Evolutionary conservation across 2,113 vertebrate genomes (phyloP).

Genomic region (Ranitomeya imitator): DNA sequence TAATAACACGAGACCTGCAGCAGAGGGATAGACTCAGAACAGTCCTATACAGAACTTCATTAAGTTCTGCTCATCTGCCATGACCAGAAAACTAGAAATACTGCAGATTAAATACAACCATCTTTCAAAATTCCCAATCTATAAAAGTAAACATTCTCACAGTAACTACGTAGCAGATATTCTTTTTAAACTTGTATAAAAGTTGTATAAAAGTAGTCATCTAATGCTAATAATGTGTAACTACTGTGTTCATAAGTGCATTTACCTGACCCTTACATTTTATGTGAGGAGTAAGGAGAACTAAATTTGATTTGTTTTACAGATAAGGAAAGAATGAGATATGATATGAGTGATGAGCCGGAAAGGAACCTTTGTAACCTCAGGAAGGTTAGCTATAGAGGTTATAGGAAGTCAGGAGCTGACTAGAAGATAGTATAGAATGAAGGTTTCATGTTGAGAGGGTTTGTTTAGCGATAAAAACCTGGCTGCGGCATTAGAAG

Average conservation of each 20-base stretch:
- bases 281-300: not conserved
- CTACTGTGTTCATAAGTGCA: not conserved
- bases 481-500: slow-evolving; percentile 15
- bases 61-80: not conserved
- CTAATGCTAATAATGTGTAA: not conserved
- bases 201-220: not conserved
- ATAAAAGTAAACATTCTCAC: not conserved
- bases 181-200: not conserved
- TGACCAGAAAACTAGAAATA: not conserved
- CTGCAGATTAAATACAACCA: no score
- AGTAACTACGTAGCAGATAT: not conserved
- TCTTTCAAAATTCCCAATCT: not conserved
- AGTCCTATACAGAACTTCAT: not conserved
- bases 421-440: slow-evolving; percentile 24
- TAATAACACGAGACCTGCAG: no score
- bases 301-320: slow-evolving; percentile 8
- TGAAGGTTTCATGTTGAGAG: slow-evolving; percentile 43
- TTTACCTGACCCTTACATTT: not conserved
- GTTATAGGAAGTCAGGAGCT: slow-evolving; percentile 30
- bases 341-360: slow-evolving; percentile 45
- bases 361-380: slow-evolving; percentile 21
- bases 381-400: slow-evolving; percentile 33
- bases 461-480: slow-evolving; percentile 44
- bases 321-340: slow-evolving; percentile 26
- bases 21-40: no score